These are phyloP conservation scores for Sinodicranocentrus sp. DNA, from an alignment of 2,888 invertebrate species.

Conservation along the genomic window DNA sequence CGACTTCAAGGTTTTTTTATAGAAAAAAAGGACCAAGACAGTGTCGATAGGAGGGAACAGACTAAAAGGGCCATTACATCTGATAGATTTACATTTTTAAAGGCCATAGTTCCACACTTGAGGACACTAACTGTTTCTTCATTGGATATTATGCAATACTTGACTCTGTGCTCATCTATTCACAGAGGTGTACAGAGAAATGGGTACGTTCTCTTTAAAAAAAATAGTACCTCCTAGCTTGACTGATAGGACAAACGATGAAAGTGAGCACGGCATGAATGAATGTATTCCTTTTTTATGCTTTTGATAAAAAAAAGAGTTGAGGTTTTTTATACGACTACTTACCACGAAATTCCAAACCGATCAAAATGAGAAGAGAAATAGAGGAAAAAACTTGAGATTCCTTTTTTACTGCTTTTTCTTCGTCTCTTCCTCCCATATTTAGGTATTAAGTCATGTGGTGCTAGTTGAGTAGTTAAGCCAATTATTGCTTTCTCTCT, in stretches of 20 bases:
- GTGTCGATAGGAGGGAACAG: slow-evolving; percentile 45
- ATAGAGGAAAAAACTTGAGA: slow-evolving; percentile 19
- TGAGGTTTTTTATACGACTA: slow-evolving; percentile 43
- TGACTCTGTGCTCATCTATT: background rate
- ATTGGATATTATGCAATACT: slow-evolving; percentile 42
- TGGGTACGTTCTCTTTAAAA: too few relatives aligned
- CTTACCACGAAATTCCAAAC: slow-evolving; percentile 39
- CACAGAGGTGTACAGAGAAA: too few relatives aligned
- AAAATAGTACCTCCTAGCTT: too few relatives aligned
- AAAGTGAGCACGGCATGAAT: slow-evolving; percentile 5
- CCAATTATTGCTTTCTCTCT: slow-evolving; percentile 52
- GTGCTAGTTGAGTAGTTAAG: slow-evolving; percentile 55
- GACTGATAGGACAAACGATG: background rate
- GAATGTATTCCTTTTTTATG: slow-evolving; percentile 35
- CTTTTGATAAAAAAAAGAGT: slow-evolving; percentile 38
- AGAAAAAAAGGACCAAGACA: slow-evolving; percentile 13
- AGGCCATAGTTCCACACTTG: slow-evolving; percentile 60
- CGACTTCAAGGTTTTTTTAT: slow-evolving; percentile 48
- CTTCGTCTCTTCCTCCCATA: slow-evolving; percentile 24
- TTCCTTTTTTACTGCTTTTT: slow-evolving; percentile 31
- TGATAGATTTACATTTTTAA: slow-evolving; percentile 68
- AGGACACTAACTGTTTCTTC: slow-evolving; percentile 64
- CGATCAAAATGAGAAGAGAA: slow-evolving; percentile 47
- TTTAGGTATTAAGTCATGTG: slow-evolving; percentile 28
- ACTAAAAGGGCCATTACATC: slow-evolving; percentile 55